phyloP scores from a whole-genome alignment of 2,797 vertebrate species.

The Lutjanus argentimaculatus region DNA sequence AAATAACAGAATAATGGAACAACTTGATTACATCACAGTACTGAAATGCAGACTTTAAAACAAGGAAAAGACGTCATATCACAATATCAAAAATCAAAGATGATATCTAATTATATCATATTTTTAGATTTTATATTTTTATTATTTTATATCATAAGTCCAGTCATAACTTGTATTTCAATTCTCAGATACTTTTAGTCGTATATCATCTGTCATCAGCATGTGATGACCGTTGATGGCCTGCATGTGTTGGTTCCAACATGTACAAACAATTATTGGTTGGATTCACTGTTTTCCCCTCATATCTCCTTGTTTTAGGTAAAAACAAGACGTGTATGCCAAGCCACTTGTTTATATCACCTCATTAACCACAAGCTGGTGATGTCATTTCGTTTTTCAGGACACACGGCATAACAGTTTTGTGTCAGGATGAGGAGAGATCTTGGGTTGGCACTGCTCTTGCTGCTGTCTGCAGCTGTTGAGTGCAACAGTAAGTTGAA shows the following conservation, averaged over 20 bases:
- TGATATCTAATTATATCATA: too few relatives aligned
- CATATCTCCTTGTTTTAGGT: conserved; percentile 77
- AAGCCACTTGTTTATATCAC: conserved; percentile 2
- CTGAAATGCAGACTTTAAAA: too few relatives aligned
- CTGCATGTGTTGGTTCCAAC: conserved; percentile 20
- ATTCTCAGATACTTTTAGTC: not conserved
- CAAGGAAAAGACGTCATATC: too few relatives aligned
- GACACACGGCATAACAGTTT: conserved; percentile 17
- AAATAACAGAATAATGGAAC: too few relatives aligned
- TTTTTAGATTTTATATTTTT: too few relatives aligned
- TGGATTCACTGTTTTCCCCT: conserved; percentile 72
- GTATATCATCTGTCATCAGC: not conserved
- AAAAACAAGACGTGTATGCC: conserved; percentile 63
- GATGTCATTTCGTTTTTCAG: conserved; percentile 40
- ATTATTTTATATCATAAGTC: too few relatives aligned
- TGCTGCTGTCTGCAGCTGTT: conserved; percentile 65
- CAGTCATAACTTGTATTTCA: not conserved
- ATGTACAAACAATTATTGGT: conserved; percentile 17
- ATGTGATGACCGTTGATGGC: not conserved
- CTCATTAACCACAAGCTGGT: conserved; percentile 25
- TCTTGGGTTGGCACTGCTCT: conserved; percentile 41
- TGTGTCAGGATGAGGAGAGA: conserved; percentile 65
- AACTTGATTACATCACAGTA: too few relatives aligned
- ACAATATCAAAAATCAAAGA: too few relatives aligned
- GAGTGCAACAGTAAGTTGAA: conserved; percentile 71